Base-by-base conservation (phyloP, 2,888 invertebrate genomes). In the Sphaerophoria taeniata region DNA sequence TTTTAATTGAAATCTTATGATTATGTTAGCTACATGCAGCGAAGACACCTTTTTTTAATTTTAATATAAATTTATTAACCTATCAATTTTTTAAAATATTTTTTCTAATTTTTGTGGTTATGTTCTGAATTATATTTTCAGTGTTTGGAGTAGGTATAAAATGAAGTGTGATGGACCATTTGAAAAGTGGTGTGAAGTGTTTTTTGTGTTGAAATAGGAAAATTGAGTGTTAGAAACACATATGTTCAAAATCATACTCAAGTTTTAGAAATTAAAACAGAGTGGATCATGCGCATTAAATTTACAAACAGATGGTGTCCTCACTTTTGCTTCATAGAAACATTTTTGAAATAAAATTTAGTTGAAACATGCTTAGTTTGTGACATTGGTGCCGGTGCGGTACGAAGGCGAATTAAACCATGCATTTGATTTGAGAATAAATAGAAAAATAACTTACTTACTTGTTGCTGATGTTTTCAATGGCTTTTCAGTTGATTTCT, bases 11-110 rank as follows among this genome's bases (percentile, higher is more conserved):
- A 36, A 34, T 43, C 73, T 58, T 79, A 78, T 4, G 67, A 45
- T 74, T 79, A 84, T 84, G 84, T 84, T 84, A 84, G 84, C 84
- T 80, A 84, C 84, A 84, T 84, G 84, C 84, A 80, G 84, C 84
- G 80, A 83, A 84, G 80, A 84, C 84, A 84, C 80, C 71, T 80
- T 80, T 63, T 43, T 34, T 51, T 16, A 49, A 51, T 24, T 60
- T 51, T 51, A 39, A 9, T 43, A 5, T 24, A 24, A 24, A 24
- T 24, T 24, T 24, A 24, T 24, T 24, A 24, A 24, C 24, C 24
- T 24, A 24, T 24, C 36, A 2, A 11, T 39, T 58, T 58, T 16
- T 16, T 14, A 36, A 58, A 3, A 58, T 39, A 2, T 58, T 12
- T 14, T 39, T 39, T 1, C 16, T 24, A 34, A 34, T 11, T 34